Evolutionary conservation across 2,797 vertebrate genomes (phyloP).

Genomic region (Dendrocincla fuliginosa): DNA sequence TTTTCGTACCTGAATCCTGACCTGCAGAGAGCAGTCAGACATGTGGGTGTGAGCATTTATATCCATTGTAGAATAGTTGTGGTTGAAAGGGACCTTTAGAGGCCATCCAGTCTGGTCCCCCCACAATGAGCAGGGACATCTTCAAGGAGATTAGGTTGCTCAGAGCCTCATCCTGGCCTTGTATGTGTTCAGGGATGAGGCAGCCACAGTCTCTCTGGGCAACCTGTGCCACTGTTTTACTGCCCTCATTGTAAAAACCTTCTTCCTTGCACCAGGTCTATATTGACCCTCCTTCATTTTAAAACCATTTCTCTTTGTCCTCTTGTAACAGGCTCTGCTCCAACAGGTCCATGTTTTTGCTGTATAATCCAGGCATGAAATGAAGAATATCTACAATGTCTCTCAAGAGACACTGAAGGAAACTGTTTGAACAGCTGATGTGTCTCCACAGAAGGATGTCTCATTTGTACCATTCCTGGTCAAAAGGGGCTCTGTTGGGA

Average conservation of each 20-base stretch:
- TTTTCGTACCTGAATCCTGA: not conserved
- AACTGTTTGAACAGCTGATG: not conserved
- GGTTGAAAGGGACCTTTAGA: no score
- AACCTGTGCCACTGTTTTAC: not conserved
- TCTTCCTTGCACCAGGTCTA: not conserved
- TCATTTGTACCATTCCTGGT: not conserved
- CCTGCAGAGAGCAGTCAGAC: no score
- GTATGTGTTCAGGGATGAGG: not conserved
- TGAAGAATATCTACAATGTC: not conserved
- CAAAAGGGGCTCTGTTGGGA: not conserved
- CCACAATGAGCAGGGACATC: not conserved
- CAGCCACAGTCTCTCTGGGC: not conserved
- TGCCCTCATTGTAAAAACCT: not conserved
- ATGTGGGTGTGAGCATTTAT: no score
- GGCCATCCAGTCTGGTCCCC: no score
- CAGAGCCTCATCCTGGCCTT: not conserved
- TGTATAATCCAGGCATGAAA: not conserved
- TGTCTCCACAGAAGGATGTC: not conserved
- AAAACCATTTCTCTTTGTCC: not conserved
- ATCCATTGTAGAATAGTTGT: no score
- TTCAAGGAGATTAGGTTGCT: not conserved
- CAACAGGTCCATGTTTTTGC: no score
- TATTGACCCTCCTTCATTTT: not conserved
- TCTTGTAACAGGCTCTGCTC: not conserved
- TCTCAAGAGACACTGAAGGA: not conserved